Conservation (phyloP, 2,888 invertebrate species). For the Acrobasis repandana region DNA sequence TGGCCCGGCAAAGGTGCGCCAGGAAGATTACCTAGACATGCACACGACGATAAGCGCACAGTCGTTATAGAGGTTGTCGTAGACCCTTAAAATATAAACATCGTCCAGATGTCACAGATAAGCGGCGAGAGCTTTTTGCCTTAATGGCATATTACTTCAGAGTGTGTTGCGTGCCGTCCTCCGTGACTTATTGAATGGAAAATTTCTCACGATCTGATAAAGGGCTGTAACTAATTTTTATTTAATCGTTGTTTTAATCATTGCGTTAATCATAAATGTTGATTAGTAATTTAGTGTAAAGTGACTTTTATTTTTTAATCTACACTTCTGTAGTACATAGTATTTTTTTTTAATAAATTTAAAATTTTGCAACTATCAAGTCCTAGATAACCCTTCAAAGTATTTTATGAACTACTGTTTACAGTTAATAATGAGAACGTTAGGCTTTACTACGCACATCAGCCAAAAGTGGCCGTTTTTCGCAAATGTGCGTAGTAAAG, state of each 20-base stretch:
- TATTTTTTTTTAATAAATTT: too few species aligned
- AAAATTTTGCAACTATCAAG: too few species aligned
- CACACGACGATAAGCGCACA: slow-evolving; percentile 70
- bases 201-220: slow-evolving; percentile 53
- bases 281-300: not conserved
- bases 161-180: slow-evolving; percentile 57
- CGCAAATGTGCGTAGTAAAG: too few species aligned
- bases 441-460: too few species aligned
- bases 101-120: slow-evolving; percentile 80
- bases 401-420: too few species aligned
- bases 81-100: slow-evolving; percentile 80
- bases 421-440: too few species aligned
- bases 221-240: slow-evolving; percentile 11
- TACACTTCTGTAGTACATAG: too few species aligned
- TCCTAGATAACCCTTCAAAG: too few species aligned
- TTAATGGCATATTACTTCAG: slow-evolving; percentile 78
- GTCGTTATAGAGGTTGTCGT: slow-evolving; percentile 79
- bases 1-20: slow-evolving; percentile 41
- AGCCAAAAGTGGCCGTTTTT: too few species aligned
- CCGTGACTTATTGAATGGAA: slow-evolving; percentile 63
- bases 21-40: slow-evolving; percentile 72
- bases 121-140: slow-evolving; percentile 73
- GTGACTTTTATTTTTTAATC: too few species aligned
- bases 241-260: not conserved
- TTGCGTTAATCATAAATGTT: not conserved